Base-by-base conservation (phyloP, 2,113 vertebrate genomes). In the Seriola aureovittata region DNA sequence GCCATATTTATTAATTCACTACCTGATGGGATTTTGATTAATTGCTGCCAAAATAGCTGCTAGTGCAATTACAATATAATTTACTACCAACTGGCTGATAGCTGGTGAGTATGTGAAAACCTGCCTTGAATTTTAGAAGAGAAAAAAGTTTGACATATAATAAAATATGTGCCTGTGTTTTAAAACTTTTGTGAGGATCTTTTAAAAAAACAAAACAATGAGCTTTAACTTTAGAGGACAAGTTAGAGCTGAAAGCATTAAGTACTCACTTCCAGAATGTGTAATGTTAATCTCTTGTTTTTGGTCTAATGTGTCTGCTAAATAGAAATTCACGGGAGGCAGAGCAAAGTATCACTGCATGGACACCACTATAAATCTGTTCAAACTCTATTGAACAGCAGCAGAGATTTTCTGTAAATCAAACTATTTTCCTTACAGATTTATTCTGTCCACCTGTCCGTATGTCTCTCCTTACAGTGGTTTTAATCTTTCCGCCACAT, bases 361-460 rank as follows among this genome's bases (percentile, higher is more conserved):
- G 44, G 40, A 10, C 76, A 34, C 8, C 14, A 21, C 6, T 11
- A 81, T 82, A 83, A 75, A 80, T 81, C 69, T 65, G 34, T 42
- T 50, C 40, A 21, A 62, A 32, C 9, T 44, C 23, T 19, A 36
- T 25, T 1, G 19, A 48, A 64, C 48, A 63, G 57, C 38, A 62
- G 75, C 57, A 62, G 32, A 83, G 25, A 60, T 17, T 57, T 87
- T 80, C 32, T 71, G 10, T 21, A 46, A 87, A 69, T 46, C 72
- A 36, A 32, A 46, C 42, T 4, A 10, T 66, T 84, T 85, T 59
- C 29, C 21, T 66, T 6, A 2, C 50, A 75, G 82, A 88, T 88
- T 87, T 88, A 91, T 82, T 77, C 62, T 3, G 34, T 78, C 89
- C 91, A 94, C 91, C 91, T 93, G 92, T 91, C 85, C 71, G 69